phyloP scores from a whole-genome alignment of 2,888 invertebrate genomes.

The Drosophila algonquin region DNA sequence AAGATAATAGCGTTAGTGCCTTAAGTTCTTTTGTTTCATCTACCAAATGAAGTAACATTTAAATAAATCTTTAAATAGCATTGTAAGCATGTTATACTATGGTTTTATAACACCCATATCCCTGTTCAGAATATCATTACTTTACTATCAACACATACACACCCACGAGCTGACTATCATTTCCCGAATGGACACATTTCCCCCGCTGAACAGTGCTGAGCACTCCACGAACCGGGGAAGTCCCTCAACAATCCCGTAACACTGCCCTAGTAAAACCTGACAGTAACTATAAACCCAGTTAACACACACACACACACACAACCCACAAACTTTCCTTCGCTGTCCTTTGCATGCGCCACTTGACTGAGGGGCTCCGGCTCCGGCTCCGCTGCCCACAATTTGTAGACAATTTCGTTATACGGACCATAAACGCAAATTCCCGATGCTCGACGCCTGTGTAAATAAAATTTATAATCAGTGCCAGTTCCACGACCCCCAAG shows the following conservation, averaged over 20 bases:
- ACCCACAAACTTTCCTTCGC: conserved; percentile 4
- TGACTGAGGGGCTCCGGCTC: background rate
- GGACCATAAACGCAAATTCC: conserved; percentile 55
- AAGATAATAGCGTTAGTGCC: background rate
- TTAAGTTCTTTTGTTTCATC: background rate
- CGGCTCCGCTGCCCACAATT: conserved; percentile 36
- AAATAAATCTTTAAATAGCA: background rate
- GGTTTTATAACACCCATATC: background rate
- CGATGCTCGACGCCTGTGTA: conserved; percentile 53
- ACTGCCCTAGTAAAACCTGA: conserved; percentile 32
- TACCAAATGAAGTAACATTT: background rate
- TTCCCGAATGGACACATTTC: background rate
- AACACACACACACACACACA: conserved; percentile 29
- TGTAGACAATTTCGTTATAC: conserved; percentile 54
- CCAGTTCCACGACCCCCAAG: conserved; percentile 22
- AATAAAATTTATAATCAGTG: conserved; percentile 55
- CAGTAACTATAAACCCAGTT: conserved; percentile 43
- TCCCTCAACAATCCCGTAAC: conserved; percentile 3
- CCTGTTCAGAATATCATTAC: background rate
- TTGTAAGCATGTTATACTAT: background rate
- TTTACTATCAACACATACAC: background rate
- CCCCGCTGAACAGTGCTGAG: background rate
- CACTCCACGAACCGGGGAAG: background rate
- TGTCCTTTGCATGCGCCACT: conserved; percentile 44
- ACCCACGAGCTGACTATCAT: background rate